Base-by-base conservation (phyloP, 2,888 invertebrate genomes). In the Aethes cnicana region DNA sequence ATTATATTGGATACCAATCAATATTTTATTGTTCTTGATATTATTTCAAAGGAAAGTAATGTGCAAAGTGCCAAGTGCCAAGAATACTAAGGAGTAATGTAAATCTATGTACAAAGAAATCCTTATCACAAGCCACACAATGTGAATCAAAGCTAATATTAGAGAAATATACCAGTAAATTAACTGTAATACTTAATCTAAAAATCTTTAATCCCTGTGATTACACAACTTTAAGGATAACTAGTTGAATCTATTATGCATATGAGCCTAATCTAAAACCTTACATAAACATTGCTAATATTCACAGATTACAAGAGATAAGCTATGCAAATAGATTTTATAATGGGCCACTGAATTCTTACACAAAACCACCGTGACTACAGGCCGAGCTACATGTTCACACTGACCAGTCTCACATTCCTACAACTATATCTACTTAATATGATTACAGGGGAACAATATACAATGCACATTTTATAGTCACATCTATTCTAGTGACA, bases 391-490 rank as follows among this genome's bases (percentile, higher is more conserved):
- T 41, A 32, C 53, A 32, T 41, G 28, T 28, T 17, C 17, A 54
- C 36, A 52, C 41, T 28, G 30, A 17, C 26, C 25, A 32, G 2
- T 36, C 28, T 32, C 12, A 7, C 4, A 37, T 14, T 39, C 9
- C 16, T 36, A 16, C 6, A 17, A 33, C 9, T 20, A 18, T 28
- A 14, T 39, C 17, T 18, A 18, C 33, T 44, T 26, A 47, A 48
- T 43, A 21, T 50, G 35, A 55, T 54, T 42, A 54, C 25, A 39
- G 30, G 26, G 36, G 9, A 50, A 32, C 46, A 44, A 62, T 58
- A 56, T 64, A 66, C 59, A 66, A 63, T 59, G 58, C 49, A 57
- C 55, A 65, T 69, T 78, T 77, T 74, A 81, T 78, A 81, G 74
- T 64, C 61, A 57, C 62, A 68, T 64, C 69, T 69, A 63, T 62